A percentile compares a stretch with the other conserved stretches of the same genome.
Evolutionary conservation across 2,113 vertebrate genomes (phyloP).

Genomic region (Drymodes brunneopygia): DNA sequence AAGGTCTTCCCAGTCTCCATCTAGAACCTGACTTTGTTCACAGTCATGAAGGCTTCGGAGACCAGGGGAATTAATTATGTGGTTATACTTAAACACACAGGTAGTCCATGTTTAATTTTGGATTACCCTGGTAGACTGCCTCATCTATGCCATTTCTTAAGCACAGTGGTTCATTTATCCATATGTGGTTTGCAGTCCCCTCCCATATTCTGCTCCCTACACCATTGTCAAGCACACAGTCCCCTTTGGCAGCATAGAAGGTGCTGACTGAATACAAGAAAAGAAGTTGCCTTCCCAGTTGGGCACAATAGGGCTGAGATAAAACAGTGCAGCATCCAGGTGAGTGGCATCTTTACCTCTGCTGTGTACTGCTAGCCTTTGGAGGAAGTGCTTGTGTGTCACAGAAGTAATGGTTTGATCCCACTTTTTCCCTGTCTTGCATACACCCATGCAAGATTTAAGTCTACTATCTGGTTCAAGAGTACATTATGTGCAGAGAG

Average conservation of each 20-base stretch:
- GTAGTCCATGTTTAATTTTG: not conserved
- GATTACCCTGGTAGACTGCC: not conserved
- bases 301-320: not conserved
- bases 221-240: not conserved
- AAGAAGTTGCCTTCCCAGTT: not conserved
- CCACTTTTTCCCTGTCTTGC: not conserved
- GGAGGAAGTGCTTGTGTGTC: not conserved
- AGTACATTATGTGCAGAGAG: not conserved
- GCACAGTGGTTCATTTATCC: not conserved
- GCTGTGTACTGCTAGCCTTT: not conserved
- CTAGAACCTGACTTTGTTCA: not conserved
- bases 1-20: not conserved
- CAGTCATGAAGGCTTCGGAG: not conserved
- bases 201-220: not conserved
- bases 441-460: not conserved
- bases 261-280: not conserved
- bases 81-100: not conserved
- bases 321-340: not conserved
- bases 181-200: accelerated
- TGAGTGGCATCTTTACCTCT: not conserved
- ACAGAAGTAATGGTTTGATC: not conserved
- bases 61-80: not conserved
- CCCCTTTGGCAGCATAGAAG: not conserved
- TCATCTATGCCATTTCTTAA: not conserved
- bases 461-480: not conserved